Percentiles rank a stretch among this genome's conserved stretches.
phyloP scores from a whole-genome alignment of 2,797 vertebrate genomes.

The Columba guinea region DNA sequence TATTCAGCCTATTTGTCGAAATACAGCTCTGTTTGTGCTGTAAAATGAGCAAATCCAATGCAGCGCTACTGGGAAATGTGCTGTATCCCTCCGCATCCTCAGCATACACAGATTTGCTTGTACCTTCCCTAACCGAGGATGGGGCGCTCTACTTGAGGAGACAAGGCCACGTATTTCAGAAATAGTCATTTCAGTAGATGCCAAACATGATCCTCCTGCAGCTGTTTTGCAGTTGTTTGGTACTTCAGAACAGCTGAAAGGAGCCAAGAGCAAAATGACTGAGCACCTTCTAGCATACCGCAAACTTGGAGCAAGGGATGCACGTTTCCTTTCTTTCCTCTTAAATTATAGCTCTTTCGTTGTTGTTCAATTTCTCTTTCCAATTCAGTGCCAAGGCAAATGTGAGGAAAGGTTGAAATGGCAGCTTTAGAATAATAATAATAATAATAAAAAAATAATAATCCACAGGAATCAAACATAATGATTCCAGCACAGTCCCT shows the following conservation, averaged over 20 bases:
- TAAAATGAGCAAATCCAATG: neutral
- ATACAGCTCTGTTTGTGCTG: neutral
- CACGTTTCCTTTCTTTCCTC: neutral
- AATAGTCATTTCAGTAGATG: neutral
- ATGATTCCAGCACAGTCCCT: slow-evolving; percentile 13
- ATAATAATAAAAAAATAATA: neutral
- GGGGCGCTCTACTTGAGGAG: neutral
- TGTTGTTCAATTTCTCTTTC: slow-evolving; percentile 41
- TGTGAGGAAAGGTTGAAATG: slow-evolving; percentile 14
- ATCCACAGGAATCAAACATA: slow-evolving; percentile 30
- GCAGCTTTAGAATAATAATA: neutral
- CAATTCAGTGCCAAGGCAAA: neutral
- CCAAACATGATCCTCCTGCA: slow-evolving; percentile 21
- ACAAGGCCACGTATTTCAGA: neutral
- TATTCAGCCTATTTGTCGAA: slow-evolving; percentile 6
- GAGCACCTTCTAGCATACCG: neutral
- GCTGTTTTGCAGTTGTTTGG: slow-evolving; percentile 3
- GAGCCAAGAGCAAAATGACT: neutral
- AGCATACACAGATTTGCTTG: neutral
- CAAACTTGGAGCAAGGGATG: neutral
- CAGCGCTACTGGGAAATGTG: neutral
- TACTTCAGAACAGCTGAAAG: neutral
- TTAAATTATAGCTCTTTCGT: neutral
- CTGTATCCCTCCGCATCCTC: neutral
- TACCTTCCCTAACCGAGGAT: neutral